phyloP scores from a whole-genome alignment of 2,797 vertebrate species.

The Champsocephalus gunnari region DNA sequence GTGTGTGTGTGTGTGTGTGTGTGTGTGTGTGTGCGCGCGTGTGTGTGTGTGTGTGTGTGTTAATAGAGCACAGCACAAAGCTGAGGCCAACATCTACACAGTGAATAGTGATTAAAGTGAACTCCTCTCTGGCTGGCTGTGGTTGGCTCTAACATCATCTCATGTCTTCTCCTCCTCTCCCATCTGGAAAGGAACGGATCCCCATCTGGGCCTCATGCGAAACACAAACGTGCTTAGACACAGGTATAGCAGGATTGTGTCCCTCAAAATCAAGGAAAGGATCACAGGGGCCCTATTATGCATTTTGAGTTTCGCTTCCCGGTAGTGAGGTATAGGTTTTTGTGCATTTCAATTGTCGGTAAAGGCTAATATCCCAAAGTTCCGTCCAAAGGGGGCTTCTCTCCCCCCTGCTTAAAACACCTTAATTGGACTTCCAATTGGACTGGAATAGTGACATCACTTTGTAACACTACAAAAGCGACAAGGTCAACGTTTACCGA shows the following conservation, averaged over 20 bases:
- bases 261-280: no score
- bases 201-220: slow-evolving; percentile 43
- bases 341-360: no score
- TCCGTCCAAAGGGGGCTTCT: no score
- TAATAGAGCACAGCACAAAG: slow-evolving; percentile 61
- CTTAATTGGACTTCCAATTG: no score
- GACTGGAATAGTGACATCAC: no score
- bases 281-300: no score
- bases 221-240: slow-evolving; percentile 8
- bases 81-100: slow-evolving; percentile 64
- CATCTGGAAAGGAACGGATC: slow-evolving; percentile 49
- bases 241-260: neutral
- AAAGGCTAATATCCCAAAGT: no score
- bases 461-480: no score
- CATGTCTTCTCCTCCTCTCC: slow-evolving; percentile 33
- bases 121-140: slow-evolving; percentile 59
- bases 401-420: no score
- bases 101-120: slow-evolving; percentile 78
- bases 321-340: no score
- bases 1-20: no score
- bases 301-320: no score
- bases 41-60: slow-evolving; percentile 8
- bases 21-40: slow-evolving; percentile 7
- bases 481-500: neutral
- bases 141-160: slow-evolving; percentile 50